Evolutionary conservation across 2,888 invertebrate genomes (phyloP).

Genomic region (Chymomyza caudatula): DNA sequence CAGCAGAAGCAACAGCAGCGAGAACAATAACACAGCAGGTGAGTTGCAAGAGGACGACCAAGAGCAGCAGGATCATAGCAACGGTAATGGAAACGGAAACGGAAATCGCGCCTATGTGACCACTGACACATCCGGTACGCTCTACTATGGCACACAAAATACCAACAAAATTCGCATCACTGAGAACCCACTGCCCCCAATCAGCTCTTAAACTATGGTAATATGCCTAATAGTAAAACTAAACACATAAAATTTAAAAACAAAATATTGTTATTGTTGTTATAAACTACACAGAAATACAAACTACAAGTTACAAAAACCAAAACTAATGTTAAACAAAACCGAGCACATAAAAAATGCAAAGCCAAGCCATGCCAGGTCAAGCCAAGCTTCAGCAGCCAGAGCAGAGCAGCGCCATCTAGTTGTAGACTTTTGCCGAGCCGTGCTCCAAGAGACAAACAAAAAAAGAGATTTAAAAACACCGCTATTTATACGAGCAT

Average conservation of each 20-base stretch:
- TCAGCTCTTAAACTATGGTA: slow-evolving; percentile 70
- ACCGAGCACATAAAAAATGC: slow-evolving; percentile 20
- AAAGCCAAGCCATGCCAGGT: slow-evolving; percentile 59
- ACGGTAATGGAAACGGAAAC: slow-evolving; percentile 54
- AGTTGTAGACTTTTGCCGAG: slow-evolving; percentile 58
- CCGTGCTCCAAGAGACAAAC: slow-evolving; percentile 60
- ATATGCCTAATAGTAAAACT: background rate
- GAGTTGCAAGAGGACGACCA: slow-evolving; percentile 39
- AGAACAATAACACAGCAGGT: slow-evolving; percentile 8
- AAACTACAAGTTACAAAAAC: background rate
- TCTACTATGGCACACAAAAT: slow-evolving; percentile 71
- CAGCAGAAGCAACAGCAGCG: slow-evolving; percentile 12
- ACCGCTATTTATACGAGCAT: slow-evolving; percentile 40
- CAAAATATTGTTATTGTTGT: slow-evolving; percentile 66
- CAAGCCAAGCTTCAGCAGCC: slow-evolving; percentile 26
- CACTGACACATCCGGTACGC: slow-evolving; percentile 65
- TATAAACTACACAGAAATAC: slow-evolving; percentile 38
- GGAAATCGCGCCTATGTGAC: slow-evolving; percentile 58
- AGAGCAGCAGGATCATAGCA: slow-evolving; percentile 45
- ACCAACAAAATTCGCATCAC: slow-evolving; percentile 77
- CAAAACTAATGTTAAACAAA: background rate
- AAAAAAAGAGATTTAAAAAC: slow-evolving; percentile 8
- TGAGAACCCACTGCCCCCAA: slow-evolving; percentile 78
- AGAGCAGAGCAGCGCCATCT: slow-evolving; percentile 44
- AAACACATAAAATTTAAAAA: slow-evolving; percentile 13